Conservation (phyloP, 2,113 vertebrate species). For the Apteryx owenii region DNA sequence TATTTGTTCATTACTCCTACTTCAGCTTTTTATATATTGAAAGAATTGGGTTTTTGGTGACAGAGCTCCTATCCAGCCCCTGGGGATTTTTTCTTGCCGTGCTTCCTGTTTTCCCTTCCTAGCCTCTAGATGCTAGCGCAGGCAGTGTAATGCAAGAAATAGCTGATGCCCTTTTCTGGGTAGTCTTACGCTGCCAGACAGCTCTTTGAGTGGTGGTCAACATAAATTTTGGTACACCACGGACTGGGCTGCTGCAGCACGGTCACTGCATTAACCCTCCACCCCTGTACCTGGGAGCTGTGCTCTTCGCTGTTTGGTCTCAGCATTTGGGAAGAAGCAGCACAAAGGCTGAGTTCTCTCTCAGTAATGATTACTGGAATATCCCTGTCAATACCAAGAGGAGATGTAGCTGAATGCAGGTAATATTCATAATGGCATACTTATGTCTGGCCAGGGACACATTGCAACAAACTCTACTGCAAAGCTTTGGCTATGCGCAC, state of each 20-base stretch:
- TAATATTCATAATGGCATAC: background rate
- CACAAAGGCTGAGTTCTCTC: background rate
- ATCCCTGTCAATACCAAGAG: background rate
- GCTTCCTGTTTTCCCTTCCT: background rate
- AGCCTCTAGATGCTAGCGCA: background rate
- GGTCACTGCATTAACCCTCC: background rate
- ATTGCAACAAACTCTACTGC: background rate
- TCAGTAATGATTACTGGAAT: background rate
- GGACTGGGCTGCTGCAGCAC: background rate
- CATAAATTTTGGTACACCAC: fast-evolving
- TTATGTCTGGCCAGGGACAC: background rate
- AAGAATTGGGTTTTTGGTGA: background rate
- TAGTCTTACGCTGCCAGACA: background rate
- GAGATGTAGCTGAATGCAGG: background rate
- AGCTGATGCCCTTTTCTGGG: background rate
- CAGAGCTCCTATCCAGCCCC: background rate
- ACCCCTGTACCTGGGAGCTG: fast-evolving
- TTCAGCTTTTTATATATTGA: background rate
- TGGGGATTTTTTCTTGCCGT: fast-evolving
- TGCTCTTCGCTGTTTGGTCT: background rate
- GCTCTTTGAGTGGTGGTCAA: background rate
- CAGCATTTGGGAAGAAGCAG: background rate
- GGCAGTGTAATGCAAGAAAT: background rate
- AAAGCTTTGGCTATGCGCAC: background rate
- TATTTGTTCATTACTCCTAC: background rate